Base-by-base conservation (phyloP, 2,888 invertebrate genomes). In the Ophion slaviceki region DNA sequence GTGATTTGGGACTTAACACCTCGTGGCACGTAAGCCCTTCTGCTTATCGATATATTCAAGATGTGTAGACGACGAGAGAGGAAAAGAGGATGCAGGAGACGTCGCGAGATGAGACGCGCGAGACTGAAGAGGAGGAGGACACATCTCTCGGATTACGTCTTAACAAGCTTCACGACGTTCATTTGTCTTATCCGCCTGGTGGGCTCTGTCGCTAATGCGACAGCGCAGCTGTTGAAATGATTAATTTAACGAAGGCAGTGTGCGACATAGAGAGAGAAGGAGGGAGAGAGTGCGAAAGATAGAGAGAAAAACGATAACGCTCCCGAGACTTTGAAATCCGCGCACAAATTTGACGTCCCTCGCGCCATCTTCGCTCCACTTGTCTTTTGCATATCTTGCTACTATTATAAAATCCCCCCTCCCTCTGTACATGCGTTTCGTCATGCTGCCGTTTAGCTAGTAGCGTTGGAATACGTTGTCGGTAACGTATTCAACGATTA, bases 151-250 rank as follows among this genome's bases (percentile, higher is more conserved):
- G 92, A 92, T 93, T 93, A 93, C 92, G 92, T 91, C 91, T 92
- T 94, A 94, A 94, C 93, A 93, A 93, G 93, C 93, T 92, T 89
- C 92, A 90, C 92, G 92, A 92, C 93, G 92, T 93, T 93, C 93
- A 93, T 94, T 93, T 94, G 93, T 93, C 93, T 94, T 93, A 94
- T 94, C 93, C 93, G 93, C 91, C 92, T 90, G 67, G 72, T 74
- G 85, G 64, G 83, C 77, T 80, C 77, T 70, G 86, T 92, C 90
- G 90, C 92, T 93, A 93, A 93, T 93, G 91, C 92, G 93, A 93
- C 92, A 92, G 92, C 86, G 80, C 92, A 92, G 92, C 92, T 92
- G 93, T 91, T 93, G 92, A 93, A 93, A 94, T 93, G 93, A 94
- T 94, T 94, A 93, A 93, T 93, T 93, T 92, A 92, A 82, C 87